These are phyloP conservation scores for Dendrolimus houi DNA, from an alignment of 2,888 invertebrate genomes.

Conservation along the genomic window DNA sequence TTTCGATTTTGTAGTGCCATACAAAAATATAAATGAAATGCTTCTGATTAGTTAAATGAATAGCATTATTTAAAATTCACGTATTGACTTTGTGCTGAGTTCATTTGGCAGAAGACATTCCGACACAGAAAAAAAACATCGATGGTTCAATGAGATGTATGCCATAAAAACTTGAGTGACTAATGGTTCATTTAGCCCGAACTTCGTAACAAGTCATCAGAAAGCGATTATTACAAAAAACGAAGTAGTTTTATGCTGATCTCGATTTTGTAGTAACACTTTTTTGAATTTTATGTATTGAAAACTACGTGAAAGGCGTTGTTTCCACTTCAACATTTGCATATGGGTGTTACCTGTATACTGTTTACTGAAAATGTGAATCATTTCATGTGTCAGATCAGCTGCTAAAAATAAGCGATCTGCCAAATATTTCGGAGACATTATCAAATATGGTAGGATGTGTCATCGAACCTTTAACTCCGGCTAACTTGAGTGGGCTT, in stretches of 20 bases:
- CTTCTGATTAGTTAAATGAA: no score
- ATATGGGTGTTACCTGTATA: background rate
- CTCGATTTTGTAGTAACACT: no score
- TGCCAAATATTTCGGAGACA: slow-evolving; percentile 19
- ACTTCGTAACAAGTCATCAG: background rate
- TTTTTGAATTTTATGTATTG: no score
- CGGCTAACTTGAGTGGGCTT: slow-evolving; percentile 26
- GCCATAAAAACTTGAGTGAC: background rate
- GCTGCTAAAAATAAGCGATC: slow-evolving; percentile 34
- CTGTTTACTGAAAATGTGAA: slow-evolving; percentile 25
- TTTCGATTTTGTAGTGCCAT: no score
- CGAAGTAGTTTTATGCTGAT: background rate
- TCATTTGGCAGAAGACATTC: background rate
- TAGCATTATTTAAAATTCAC: no score
- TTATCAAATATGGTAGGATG: slow-evolving; percentile 31
- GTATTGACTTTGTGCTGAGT: background rate
- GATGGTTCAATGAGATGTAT: background rate
- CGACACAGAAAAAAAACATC: background rate
- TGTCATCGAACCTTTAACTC: slow-evolving; percentile 43
- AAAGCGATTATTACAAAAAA: background rate
- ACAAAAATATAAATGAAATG: no score
- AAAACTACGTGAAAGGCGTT: no score
- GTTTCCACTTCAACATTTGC: no score
- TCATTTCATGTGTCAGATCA: slow-evolving; percentile 34
- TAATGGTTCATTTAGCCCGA: background rate